These are phyloP conservation scores for Axis porcinus DNA, from an alignment of 2,113 vertebrate species.

Conservation along the genomic window DNA sequence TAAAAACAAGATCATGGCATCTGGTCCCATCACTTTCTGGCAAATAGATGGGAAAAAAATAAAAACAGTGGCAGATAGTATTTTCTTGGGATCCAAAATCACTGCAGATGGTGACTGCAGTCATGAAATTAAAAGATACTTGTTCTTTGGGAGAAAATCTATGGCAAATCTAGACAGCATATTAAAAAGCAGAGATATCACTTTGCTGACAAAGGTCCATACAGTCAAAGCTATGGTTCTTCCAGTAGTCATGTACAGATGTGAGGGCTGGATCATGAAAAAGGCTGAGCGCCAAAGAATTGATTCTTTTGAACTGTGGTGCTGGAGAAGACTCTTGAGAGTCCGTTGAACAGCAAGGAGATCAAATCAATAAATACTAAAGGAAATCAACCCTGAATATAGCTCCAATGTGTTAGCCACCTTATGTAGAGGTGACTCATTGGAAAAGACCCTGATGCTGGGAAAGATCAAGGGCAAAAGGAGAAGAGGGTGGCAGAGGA, in stretches of 20 bases:
- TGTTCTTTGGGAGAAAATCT: background rate
- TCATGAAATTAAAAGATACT: background rate
- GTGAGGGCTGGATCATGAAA: background rate
- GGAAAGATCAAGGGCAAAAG: background rate
- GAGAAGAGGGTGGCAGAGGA: background rate
- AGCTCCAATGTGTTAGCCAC: background rate
- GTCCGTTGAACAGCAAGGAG: background rate
- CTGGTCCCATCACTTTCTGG: background rate
- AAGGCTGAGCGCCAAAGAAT: background rate
- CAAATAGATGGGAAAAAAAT: background rate
- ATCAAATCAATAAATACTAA: background rate
- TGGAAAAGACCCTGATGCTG: background rate
- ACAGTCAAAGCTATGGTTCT: background rate
- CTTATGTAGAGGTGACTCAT: background rate
- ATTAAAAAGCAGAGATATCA: background rate
- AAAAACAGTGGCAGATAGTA: background rate
- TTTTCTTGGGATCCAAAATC: background rate
- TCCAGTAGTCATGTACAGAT: background rate
- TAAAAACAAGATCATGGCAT: background rate
- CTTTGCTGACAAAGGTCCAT: background rate
- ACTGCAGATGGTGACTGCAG: background rate
- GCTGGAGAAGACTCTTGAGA: background rate
- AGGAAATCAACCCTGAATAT: background rate
- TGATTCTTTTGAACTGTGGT: background rate
- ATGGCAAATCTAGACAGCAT: background rate